Conservation (phyloP, 2,888 invertebrate genomes). For the Coenonympha glycerion region DNA sequence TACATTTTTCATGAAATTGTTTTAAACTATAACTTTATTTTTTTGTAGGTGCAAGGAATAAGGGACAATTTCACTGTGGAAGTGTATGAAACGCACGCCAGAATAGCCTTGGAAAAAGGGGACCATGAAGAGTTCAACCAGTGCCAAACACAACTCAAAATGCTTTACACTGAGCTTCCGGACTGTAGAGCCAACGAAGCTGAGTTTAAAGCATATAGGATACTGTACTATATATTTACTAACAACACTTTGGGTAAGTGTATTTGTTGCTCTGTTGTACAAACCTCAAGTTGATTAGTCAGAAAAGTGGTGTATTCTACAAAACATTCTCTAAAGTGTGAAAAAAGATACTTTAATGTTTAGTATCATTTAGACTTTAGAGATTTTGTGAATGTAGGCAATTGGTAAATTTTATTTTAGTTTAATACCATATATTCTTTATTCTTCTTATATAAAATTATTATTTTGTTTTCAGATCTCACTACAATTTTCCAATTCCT, state of each 20-base stretch:
- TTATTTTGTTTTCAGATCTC: slow-evolving; percentile 89
- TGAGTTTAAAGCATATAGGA: slow-evolving; percentile 97
- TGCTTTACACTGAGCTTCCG: slow-evolving; percentile 90
- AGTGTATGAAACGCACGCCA: slow-evolving; percentile 99
- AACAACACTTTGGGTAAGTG: slow-evolving; percentile 93
- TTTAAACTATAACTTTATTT: background rate
- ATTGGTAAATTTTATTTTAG: no score
- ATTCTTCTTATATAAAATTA: no score
- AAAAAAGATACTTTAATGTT: no score
- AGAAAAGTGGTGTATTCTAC: background rate
- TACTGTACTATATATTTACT: slow-evolving; percentile 98
- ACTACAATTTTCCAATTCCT: slow-evolving; percentile 92
- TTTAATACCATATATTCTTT: no score
- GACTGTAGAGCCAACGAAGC: slow-evolving; percentile 81
- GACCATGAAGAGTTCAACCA: slow-evolving; percentile 99
- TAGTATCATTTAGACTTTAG: no score
- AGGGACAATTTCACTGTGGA: slow-evolving; percentile 96
- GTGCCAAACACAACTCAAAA: slow-evolving; percentile 98
- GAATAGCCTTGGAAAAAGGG: slow-evolving; percentile 97
- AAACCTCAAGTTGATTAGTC: no score
- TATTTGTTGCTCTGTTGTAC: background rate
- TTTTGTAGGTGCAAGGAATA: slow-evolving; percentile 91
- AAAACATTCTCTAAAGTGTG: no score
- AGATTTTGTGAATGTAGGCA: no score
- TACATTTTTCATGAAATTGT: background rate